phyloP scores from a whole-genome alignment of 2,113 vertebrate genomes.

The Numida meleagris region DNA sequence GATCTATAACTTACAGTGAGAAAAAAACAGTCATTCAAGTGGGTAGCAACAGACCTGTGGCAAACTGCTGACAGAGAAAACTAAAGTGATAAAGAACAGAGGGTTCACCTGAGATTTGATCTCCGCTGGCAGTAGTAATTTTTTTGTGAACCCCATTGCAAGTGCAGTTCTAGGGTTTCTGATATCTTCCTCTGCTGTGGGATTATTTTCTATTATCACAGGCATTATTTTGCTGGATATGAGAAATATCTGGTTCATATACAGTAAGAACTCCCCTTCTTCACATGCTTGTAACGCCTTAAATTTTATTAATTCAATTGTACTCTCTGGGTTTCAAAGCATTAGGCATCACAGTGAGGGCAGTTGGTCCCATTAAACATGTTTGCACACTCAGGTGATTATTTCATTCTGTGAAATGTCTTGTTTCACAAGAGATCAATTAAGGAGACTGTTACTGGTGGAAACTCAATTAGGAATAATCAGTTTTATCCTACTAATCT shows the following conservation, averaged over 20 bases:
- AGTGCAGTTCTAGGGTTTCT: neutral
- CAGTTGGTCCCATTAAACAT: neutral
- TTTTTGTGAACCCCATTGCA: neutral
- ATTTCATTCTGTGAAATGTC: neutral
- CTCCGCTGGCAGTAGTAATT: neutral
- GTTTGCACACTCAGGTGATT: neutral
- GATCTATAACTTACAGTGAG: neutral
- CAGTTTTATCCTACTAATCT: slow-evolving; percentile 28
- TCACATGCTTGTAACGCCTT: neutral
- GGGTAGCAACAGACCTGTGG: neutral
- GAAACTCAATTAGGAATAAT: slow-evolving; percentile 20
- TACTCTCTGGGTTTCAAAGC: neutral
- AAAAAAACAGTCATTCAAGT: neutral
- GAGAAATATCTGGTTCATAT: neutral
- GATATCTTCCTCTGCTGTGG: neutral
- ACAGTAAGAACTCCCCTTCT: neutral
- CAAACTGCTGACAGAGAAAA: neutral
- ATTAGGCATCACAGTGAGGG: neutral
- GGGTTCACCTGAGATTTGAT: neutral
- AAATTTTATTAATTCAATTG: neutral
- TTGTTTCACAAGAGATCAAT: slow-evolving; percentile 22
- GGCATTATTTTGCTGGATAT: neutral
- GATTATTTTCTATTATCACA: neutral
- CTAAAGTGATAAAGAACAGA: neutral
- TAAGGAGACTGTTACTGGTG: neutral